phyloP scores from a whole-genome alignment of 2,113 vertebrate species.

The Andinoacara biseriatus region DNA sequence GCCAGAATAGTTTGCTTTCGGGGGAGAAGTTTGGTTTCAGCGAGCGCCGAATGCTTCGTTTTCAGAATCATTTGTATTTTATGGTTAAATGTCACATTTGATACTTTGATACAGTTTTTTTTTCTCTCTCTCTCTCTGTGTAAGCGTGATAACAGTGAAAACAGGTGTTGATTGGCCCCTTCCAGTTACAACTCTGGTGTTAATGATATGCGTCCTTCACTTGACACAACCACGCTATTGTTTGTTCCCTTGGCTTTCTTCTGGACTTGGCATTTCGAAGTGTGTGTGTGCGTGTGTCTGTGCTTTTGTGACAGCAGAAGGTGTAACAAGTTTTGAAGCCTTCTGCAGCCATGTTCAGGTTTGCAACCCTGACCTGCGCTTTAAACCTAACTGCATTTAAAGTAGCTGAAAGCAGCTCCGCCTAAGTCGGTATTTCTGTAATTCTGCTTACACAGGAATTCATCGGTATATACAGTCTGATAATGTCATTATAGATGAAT shows the following conservation, averaged over 20 bases:
- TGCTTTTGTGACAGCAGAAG: background rate
- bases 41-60: background rate
- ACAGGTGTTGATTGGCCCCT: conserved; percentile 68
- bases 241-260: conserved; percentile 41
- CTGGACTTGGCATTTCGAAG: conserved; percentile 19
- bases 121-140: background rate
- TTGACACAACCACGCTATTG: conserved; percentile 37
- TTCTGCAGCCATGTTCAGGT: background rate
- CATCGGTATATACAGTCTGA: background rate
- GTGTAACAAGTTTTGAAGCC: background rate
- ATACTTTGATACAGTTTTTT: conserved; percentile 19
- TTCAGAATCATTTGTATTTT: conserved; percentile 13
- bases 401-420: background rate
- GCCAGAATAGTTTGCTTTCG: conserved; percentile 22
- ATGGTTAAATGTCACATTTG: conserved; percentile 40
- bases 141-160: conserved; percentile 32
- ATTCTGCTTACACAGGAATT: background rate
- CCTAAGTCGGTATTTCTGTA: background rate
- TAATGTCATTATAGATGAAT: background rate
- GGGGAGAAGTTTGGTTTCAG: background rate
- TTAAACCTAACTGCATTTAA: background rate
- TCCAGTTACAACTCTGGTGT: conserved; percentile 47
- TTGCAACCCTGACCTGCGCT: background rate
- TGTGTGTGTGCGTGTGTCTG: background rate
- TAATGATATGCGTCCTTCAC: conserved; percentile 58